These are phyloP conservation scores for Colius striatus DNA, from an alignment of 2,113 vertebrate genomes.

Conservation along the genomic window DNA sequence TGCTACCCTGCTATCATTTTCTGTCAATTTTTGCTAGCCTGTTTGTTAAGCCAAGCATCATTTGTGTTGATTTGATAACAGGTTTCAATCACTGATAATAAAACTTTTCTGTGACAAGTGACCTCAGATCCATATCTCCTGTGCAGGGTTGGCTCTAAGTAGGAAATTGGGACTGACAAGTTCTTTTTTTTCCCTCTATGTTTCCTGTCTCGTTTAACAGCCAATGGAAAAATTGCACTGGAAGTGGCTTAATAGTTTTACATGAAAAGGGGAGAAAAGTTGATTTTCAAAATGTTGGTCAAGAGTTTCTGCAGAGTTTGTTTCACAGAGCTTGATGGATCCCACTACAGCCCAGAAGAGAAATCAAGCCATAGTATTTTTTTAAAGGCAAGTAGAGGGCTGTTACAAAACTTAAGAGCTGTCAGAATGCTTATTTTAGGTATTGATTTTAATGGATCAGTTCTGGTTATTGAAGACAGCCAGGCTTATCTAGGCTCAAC, in stretches of 20 bases:
- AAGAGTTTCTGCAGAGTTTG: neutral
- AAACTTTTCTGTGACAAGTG: constrained; percentile 6
- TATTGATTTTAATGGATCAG: neutral
- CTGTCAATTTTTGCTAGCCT: constrained; percentile 25
- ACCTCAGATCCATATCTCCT: neutral
- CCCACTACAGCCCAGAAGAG: neutral
- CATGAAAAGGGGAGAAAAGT: neutral
- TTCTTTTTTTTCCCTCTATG: neutral
- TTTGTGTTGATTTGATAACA: constrained; percentile 44
- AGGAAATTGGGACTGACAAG: neutral
- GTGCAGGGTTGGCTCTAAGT: neutral
- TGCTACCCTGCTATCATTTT: constrained; percentile 5
- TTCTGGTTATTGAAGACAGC: neutral
- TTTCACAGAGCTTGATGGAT: neutral
- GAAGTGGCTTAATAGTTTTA: neutral
- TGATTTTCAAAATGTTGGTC: neutral
- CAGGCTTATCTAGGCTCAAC: neutral
- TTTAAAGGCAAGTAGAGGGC: neutral
- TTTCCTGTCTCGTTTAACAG: neutral
- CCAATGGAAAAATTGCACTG: neutral
- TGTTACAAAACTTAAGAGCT: neutral
- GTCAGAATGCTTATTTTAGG: neutral
- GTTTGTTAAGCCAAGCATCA: constrained; percentile 22
- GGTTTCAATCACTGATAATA: constrained; percentile 46
- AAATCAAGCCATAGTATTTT: neutral